phyloP scores from a whole-genome alignment of 2,797 vertebrate species.

The Micropoecilia bifurca region DNA sequence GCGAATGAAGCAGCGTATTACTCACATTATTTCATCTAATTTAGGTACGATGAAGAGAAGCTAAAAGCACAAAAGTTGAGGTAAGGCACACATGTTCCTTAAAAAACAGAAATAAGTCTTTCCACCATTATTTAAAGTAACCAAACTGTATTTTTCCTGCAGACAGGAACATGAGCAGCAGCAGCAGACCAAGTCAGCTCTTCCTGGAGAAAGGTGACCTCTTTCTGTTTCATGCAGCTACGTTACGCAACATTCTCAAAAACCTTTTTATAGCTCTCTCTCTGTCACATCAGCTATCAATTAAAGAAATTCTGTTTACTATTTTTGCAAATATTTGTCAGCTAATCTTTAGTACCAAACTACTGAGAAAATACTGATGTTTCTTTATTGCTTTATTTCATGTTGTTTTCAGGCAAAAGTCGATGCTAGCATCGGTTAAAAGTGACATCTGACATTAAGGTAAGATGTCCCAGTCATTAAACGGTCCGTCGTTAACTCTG shows the following conservation, averaged over 20 bases:
- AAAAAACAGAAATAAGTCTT: background rate
- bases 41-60: constrained; percentile 92
- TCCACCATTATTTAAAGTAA: background rate
- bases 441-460: constrained; percentile 76
- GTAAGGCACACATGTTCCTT: constrained; percentile 62
- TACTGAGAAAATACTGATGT: background rate
- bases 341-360: background rate
- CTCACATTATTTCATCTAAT: constrained; percentile 9
- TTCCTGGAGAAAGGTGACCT: constrained; percentile 76
- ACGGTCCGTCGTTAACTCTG: constrained; percentile 28
- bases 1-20: background rate
- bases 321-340: background rate
- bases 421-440: constrained; percentile 63
- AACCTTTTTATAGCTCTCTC: background rate
- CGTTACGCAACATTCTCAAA: background rate
- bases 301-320: background rate
- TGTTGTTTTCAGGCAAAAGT: constrained; percentile 71
- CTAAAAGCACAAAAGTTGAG: constrained; percentile 88
- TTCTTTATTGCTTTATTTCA: background rate
- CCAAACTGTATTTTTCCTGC: constrained; percentile 24
- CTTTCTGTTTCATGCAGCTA: background rate
- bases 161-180: constrained; percentile 77
- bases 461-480: constrained; percentile 39
- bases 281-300: background rate
- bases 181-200: constrained; percentile 55